A percentile compares a stretch with the other conserved stretches of the same genome.
Evolutionary conservation across 35 echinoderm and acorn worm species (phyloP).

Genomic region (Lytechinus variegatus): DNA sequence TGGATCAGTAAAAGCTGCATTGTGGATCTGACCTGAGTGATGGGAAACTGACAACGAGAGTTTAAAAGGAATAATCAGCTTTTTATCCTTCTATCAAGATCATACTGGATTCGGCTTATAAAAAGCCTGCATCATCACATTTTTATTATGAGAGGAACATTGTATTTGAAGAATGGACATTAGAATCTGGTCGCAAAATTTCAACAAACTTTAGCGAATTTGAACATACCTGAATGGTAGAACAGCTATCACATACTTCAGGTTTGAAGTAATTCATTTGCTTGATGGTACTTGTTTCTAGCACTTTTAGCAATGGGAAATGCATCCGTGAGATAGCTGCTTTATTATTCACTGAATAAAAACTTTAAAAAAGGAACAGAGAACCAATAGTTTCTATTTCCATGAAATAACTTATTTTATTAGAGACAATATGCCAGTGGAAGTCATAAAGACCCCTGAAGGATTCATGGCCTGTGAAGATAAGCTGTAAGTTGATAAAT

Average conservation of each 20-base stretch:
- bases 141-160: too few relatives aligned
- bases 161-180: too few relatives aligned
- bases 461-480: slow-evolving; percentile 52
- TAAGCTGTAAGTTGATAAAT: slow-evolving; percentile 40
- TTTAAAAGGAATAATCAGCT: too few relatives aligned
- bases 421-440: slow-evolving; percentile 43
- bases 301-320: background rate
- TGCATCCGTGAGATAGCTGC: background rate
- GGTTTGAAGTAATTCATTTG: background rate
- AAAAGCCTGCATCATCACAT: too few relatives aligned
- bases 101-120: background rate
- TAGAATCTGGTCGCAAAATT: too few relatives aligned
- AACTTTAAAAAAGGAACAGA: background rate
- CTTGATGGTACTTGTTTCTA: background rate
- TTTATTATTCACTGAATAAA: background rate
- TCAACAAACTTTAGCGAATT: too few relatives aligned
- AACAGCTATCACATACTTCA: background rate
- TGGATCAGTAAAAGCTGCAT: background rate
- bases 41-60: background rate
- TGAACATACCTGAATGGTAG: too few relatives aligned
- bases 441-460: background rate
- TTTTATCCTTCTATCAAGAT: too few relatives aligned
- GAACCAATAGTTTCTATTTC: background rate
- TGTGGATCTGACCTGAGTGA: background rate
- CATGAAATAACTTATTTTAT: background rate